phyloP scores from a whole-genome alignment of 1,140 invertebrate species.

The Drosophila subobscura region DNA sequence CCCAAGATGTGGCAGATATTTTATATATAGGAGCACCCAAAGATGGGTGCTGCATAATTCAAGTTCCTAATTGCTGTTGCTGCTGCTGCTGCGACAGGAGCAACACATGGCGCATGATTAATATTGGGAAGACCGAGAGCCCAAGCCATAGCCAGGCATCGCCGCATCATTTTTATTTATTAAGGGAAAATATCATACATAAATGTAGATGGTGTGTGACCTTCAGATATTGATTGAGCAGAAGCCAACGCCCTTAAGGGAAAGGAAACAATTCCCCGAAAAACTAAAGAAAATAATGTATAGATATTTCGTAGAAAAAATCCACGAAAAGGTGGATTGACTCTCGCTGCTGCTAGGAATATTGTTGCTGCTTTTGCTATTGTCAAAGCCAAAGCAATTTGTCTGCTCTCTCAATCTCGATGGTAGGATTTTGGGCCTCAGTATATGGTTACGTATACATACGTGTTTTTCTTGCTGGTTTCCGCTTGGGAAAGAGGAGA shows the following conservation, averaged over 20 bases:
- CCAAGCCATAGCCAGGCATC: no score
- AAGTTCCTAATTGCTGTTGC: slow-evolving; percentile 42
- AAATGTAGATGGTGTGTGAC: slow-evolving; percentile 38
- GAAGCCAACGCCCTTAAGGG: slow-evolving; percentile 56
- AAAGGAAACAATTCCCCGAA: slow-evolving; percentile 3
- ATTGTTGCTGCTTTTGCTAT: neutral
- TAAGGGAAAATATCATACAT: slow-evolving; percentile 9
- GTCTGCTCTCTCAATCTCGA: slow-evolving; percentile 33
- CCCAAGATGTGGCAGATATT: slow-evolving; percentile 26
- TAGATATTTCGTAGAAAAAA: no score
- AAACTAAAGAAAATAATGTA: slow-evolving; percentile 26
- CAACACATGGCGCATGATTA: slow-evolving; percentile 79
- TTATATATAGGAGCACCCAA: slow-evolving; percentile 1
- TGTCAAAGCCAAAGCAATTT: slow-evolving; percentile 43
- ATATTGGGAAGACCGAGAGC: slow-evolving; percentile 31
- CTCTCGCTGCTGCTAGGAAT: no score
- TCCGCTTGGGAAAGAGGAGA: no score
- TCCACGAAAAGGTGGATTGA: no score
- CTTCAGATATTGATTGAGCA: slow-evolving; percentile 72
- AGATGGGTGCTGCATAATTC: slow-evolving; percentile 39
- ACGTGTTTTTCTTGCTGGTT: slow-evolving; percentile 27
- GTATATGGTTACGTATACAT: neutral
- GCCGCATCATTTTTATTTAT: slow-evolving; percentile 56
- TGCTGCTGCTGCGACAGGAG: slow-evolving; percentile 42
- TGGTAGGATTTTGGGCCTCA: neutral